phyloP scores from a whole-genome alignment of 2,113 vertebrate genomes.

The Plectropomus leopardus region DNA sequence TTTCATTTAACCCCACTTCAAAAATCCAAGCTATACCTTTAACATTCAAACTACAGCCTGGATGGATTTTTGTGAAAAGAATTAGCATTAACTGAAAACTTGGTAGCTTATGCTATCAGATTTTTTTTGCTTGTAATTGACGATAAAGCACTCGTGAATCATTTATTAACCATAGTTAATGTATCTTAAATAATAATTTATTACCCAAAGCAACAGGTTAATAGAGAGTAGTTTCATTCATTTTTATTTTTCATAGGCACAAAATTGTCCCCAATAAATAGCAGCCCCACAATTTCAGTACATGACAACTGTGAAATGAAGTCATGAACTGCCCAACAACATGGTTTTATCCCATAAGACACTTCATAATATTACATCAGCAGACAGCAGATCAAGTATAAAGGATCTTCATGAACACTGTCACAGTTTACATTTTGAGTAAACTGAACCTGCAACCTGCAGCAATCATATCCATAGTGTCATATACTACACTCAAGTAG shows the following conservation, averaged over 20 bases:
- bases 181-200: too few species aligned
- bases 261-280: not conserved
- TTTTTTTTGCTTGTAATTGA: too few species aligned
- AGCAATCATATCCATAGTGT: not conserved
- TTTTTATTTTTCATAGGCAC: not conserved
- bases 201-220: too few species aligned
- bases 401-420: not conserved
- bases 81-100: too few species aligned
- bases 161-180: too few species aligned
- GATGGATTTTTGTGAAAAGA: too few species aligned
- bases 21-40: too few species aligned
- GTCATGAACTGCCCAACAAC: not conserved
- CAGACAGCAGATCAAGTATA: not conserved
- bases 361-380: not conserved
- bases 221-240: too few species aligned
- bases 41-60: too few species aligned
- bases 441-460: slow-evolving; percentile 12
- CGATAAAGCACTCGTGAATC: too few species aligned
- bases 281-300: not conserved
- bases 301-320: slow-evolving; percentile 3
- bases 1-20: too few species aligned
- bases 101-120: too few species aligned
- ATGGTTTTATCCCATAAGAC: not conserved
- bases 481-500: not conserved
- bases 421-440: slow-evolving; percentile 15